Evolutionary conservation across 2,888 invertebrate genomes (phyloP).

Genomic region (Tyria jacobaeae): DNA sequence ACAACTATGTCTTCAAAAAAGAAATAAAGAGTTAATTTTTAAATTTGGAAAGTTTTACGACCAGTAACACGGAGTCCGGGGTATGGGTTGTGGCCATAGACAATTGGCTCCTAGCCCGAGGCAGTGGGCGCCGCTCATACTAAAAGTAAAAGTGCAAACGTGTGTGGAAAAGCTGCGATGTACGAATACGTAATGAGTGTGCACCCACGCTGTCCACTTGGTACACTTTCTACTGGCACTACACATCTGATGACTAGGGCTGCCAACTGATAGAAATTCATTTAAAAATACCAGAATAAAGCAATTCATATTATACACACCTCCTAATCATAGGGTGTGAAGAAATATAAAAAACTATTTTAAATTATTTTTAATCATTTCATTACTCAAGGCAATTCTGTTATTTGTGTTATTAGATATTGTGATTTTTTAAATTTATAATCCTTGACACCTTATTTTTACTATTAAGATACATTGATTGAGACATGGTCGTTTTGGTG

Average conservation of each 20-base stretch:
- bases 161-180: slow-evolving; percentile 49
- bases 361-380: too few species aligned
- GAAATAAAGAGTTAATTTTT: slow-evolving; percentile 17
- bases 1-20: too few species aligned
- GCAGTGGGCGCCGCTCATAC: slow-evolving; percentile 23
- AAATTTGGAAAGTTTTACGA: slow-evolving; percentile 21
- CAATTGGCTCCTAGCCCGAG: slow-evolving; percentile 23
- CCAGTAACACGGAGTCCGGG: slow-evolving; percentile 10
- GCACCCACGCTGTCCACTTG: slow-evolving; percentile 48
- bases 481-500: too few species aligned
- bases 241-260: slow-evolving; percentile 16
- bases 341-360: too few species aligned
- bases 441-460: too few species aligned
- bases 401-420: too few species aligned
- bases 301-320: too few species aligned
- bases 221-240: slow-evolving; percentile 47
- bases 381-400: too few species aligned
- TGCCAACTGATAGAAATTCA: slow-evolving; percentile 6
- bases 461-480: too few species aligned
- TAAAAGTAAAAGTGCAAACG: slow-evolving; percentile 77
- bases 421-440: too few species aligned
- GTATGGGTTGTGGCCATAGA: slow-evolving; percentile 19
- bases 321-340: too few species aligned
- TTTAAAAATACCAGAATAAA: too few species aligned
- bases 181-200: slow-evolving; percentile 51